Conservation (phyloP, 2,113 vertebrate genomes). For the Catharus minimus region DNA sequence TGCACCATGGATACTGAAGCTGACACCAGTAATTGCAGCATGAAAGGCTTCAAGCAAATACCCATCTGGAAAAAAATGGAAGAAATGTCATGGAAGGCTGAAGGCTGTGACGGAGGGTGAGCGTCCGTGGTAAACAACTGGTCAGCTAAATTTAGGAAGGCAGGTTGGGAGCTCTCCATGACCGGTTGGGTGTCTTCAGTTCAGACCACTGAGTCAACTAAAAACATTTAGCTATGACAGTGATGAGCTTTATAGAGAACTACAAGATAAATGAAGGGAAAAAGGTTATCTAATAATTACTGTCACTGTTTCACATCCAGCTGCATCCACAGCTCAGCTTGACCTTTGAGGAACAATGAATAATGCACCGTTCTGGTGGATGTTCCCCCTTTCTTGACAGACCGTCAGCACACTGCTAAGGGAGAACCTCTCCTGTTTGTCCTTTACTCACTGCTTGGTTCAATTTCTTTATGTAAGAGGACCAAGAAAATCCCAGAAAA, state of each 20-base stretch:
- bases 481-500: not conserved
- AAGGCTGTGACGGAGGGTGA: fast-evolving
- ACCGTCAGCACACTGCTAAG: fast-evolving
- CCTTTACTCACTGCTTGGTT: not conserved
- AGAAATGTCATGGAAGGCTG: not conserved
- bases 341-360: conserved; percentile 30
- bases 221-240: not conserved
- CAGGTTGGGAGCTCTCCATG: not conserved
- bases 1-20: not conserved
- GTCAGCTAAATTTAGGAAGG: not conserved
- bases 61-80: not conserved
- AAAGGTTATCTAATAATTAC: conserved; percentile 39
- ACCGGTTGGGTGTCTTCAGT: not conserved
- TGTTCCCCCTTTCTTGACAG: not conserved
- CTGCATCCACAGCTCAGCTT: not conserved
- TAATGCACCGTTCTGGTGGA: not conserved
- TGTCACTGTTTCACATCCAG: not conserved
- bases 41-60: not conserved
- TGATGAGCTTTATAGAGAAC: not conserved
- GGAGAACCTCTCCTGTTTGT: not conserved
- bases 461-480: not conserved
- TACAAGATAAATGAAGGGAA: conserved; percentile 17
- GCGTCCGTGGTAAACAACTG: not conserved
- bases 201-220: not conserved
- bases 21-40: not conserved